A percentile compares a stretch with the other conserved stretches of the same genome.
These are phyloP conservation scores for Conops quadrifasciatus DNA, from an alignment of 2,888 invertebrate genomes.

Conservation along the genomic window DNA sequence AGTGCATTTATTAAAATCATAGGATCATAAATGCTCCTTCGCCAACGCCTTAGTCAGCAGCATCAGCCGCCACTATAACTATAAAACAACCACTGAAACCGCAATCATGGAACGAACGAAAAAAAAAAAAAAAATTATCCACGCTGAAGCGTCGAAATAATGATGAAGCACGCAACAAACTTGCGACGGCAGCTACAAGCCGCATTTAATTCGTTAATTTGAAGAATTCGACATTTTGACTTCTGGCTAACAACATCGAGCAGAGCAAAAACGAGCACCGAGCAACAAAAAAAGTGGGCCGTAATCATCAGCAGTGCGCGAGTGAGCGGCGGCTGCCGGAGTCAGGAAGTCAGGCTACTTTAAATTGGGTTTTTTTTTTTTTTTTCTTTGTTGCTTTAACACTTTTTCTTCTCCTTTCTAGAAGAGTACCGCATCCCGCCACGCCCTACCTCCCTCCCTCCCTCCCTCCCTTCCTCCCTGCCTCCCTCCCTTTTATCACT, in stretches of 20 bases:
- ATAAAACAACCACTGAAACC: not conserved
- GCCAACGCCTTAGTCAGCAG: not conserved
- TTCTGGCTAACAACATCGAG: slow-evolving; percentile 24
- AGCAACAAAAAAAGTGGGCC: not conserved
- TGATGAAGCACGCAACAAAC: slow-evolving; percentile 48
- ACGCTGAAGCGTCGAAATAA: slow-evolving; percentile 46
- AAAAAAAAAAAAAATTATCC: not conserved
- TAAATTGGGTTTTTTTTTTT: not conserved
- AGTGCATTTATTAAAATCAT: not conserved
- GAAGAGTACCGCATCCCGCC: too few species aligned
- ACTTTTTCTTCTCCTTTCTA: too few species aligned
- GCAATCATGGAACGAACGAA: not conserved
- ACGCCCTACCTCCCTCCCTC: too few species aligned
- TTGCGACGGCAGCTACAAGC: slow-evolving; percentile 46
- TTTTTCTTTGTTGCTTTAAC: not conserved
- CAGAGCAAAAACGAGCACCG: not conserved
- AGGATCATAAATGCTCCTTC: not conserved
- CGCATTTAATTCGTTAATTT: slow-evolving; percentile 42
- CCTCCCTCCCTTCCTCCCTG: too few species aligned
- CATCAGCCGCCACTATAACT: not conserved
- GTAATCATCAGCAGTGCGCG: not conserved
- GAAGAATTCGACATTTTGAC: slow-evolving; percentile 37
- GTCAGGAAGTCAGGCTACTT: not conserved
- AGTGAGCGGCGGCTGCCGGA: not conserved
- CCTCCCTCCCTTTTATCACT: too few species aligned